Evolutionary conservation across 2,797 vertebrate species (phyloP).

Genomic region (Danio kyathit): DNA sequence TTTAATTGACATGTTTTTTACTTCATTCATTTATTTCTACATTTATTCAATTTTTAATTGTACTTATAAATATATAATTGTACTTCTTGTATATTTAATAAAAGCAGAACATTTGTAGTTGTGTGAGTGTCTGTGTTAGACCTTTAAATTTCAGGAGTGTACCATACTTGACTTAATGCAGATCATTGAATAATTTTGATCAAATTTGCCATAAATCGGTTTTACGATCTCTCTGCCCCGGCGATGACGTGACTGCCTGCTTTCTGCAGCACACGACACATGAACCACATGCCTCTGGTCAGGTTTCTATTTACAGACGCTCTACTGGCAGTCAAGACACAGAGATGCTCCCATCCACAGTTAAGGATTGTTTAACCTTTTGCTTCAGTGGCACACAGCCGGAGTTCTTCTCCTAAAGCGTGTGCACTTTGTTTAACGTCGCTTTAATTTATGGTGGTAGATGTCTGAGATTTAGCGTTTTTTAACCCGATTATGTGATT

Average conservation of each 20-base stretch:
- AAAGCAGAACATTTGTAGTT: background rate
- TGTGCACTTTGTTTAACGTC: background rate
- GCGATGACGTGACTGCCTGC: slow-evolving; percentile 5
- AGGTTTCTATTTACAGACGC: slow-evolving; percentile 56
- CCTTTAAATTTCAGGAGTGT: background rate
- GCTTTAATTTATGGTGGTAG: slow-evolving; percentile 5
- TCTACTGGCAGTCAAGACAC: slow-evolving; percentile 43
- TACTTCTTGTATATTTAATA: too few species aligned
- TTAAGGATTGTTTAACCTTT: slow-evolving; percentile 34
- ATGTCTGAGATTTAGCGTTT: slow-evolving; percentile 37
- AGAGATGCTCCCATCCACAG: slow-evolving; percentile 31
- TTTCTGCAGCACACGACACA: slow-evolving; percentile 38
- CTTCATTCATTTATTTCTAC: too few species aligned
- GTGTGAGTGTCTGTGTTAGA: background rate
- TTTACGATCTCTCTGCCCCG: slow-evolving; percentile 20
- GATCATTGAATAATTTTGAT: slow-evolving; percentile 31
- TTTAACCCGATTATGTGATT: slow-evolving; percentile 43
- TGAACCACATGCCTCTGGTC: slow-evolving; percentile 47
- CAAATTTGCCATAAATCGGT: slow-evolving; percentile 11
- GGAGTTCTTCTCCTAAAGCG: slow-evolving; percentile 3
- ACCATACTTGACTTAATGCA: slow-evolving; percentile 1
- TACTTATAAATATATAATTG: too few species aligned
- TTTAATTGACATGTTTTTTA: too few species aligned
- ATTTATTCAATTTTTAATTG: too few species aligned
- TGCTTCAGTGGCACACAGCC: slow-evolving; percentile 25